phyloP scores from a whole-genome alignment of 2,113 vertebrate species.

The Phylloscopus whistleri region DNA sequence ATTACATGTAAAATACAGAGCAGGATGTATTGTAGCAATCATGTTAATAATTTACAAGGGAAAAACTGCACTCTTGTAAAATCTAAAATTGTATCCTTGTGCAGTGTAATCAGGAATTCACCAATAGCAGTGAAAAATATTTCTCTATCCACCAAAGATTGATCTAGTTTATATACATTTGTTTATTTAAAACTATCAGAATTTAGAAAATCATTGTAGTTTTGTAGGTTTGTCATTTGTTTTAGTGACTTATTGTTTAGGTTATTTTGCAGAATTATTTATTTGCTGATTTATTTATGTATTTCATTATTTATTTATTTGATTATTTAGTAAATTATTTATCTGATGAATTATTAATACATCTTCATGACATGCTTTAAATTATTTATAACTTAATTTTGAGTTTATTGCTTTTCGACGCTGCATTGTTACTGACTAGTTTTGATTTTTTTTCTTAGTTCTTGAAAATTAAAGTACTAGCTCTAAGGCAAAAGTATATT shows the following conservation, averaged over 20 bases:
- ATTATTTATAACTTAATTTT: slow-evolving; percentile 99
- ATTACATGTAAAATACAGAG: slow-evolving; percentile 62
- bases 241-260: slow-evolving; percentile 83
- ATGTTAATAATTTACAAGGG: slow-evolving; percentile 73
- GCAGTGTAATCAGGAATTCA: slow-evolving; percentile 70
- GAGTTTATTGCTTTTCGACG: slow-evolving; percentile 99
- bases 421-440: slow-evolving; percentile 91
- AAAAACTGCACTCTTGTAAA: slow-evolving; percentile 72
- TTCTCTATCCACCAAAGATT: slow-evolving; percentile 71
- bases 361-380: slow-evolving; percentile 95
- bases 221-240: slow-evolving; percentile 79
- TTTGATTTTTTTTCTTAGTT: slow-evolving; percentile 85
- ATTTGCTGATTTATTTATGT: slow-evolving; percentile 97
- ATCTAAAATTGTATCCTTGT: slow-evolving; percentile 71
- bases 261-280: slow-evolving; percentile 91
- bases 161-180: slow-evolving; percentile 78
- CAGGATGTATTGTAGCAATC: slow-evolving; percentile 68
- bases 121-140: slow-evolving; percentile 73
- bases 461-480: slow-evolving; percentile 92
- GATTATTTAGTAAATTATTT: slow-evolving; percentile 99
- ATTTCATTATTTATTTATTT: slow-evolving; percentile 99
- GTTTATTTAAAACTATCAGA: slow-evolving; percentile 82
- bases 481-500: slow-evolving; percentile 79
- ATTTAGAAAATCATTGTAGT: slow-evolving; percentile 76
- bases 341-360: slow-evolving; percentile 99